phyloP scores from a whole-genome alignment of 2,797 vertebrate species.

The Rhinichthys osculus region DNA sequence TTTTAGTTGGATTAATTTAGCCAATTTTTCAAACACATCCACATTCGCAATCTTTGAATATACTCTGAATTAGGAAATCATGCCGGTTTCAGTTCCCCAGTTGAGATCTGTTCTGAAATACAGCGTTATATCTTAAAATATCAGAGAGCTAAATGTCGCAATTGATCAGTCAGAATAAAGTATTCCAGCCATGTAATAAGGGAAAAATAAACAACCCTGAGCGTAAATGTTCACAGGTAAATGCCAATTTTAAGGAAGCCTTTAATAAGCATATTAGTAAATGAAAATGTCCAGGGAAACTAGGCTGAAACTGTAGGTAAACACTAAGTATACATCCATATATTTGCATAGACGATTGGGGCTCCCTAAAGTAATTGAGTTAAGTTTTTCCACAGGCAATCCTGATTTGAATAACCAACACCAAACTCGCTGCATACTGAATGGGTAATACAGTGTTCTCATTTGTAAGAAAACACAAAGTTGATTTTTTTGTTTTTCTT shows the following conservation, averaged over 20 bases:
- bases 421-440: constrained; percentile 40
- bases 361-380: constrained; percentile 52
- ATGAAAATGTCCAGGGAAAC: constrained; percentile 26
- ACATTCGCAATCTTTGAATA: background rate
- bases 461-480: constrained; percentile 50
- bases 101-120: background rate
- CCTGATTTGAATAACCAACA: constrained; percentile 64
- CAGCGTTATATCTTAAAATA: background rate
- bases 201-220: background rate
- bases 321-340: constrained; percentile 50
- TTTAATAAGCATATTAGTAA: constrained; percentile 20
- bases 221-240: background rate
- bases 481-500: constrained; percentile 18
- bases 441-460: constrained; percentile 37
- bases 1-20: background rate
- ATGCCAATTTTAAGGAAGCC: background rate
- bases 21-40: background rate
- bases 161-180: background rate
- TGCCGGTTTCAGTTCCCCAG: background rate
- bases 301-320: constrained; percentile 24
- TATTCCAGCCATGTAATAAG: background rate
- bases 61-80: background rate
- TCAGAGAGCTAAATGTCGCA: background rate
- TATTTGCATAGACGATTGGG: constrained; percentile 57
- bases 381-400: constrained; percentile 49